Base-by-base conservation (phyloP, 1,140 invertebrate species). In the Berghia stephanieae region DNA sequence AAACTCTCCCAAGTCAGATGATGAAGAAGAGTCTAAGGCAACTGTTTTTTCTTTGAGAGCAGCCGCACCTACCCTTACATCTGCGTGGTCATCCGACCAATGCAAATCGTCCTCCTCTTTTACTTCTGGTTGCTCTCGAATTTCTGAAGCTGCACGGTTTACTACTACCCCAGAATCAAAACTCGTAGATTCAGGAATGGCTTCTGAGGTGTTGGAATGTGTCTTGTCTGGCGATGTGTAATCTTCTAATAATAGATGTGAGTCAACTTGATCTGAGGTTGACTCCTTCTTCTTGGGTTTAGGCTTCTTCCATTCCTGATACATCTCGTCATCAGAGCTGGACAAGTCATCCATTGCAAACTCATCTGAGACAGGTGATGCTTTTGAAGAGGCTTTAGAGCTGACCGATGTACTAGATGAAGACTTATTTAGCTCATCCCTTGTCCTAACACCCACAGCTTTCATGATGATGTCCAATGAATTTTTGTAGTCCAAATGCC, bases 401-500 rank as follows among this genome's bases (percentile, higher is more conserved):
- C 24, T 63, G 27, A 57, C 60, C 46, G 34, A 55, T 3, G 52
- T 40, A 24, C 52, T 21, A 16, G 74, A 68, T 34, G 63, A 66
- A 8, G 49, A 55, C 6, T 44, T 38, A 40, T 38, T 63, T 24
- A 82, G 43, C 38, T 80, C 81, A 70, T 84, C 80, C 63, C 83
- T 83, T 2, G 88, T 90, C 38, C 82, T 68, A 1, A 91, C 82
- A 8, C 91, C 91, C 69, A 92, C 84, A 24, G 87, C 84, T 75
- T 88, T 87, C 71, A 91, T 79, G 34, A 94, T 92, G 6, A 88
- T 89, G 74, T 90, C 89, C 78, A 94, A 90, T 84, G 93, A 92
- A n/a, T 91, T 90, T 24, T 90, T 89, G 86, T 94, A 94, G 81
- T 94, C 93, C 83, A 91, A 90, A 77, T 89, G 88, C 8, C 87